Base-by-base conservation (phyloP, 2,888 invertebrate genomes). In the Cheilosia vulpina region DNA sequence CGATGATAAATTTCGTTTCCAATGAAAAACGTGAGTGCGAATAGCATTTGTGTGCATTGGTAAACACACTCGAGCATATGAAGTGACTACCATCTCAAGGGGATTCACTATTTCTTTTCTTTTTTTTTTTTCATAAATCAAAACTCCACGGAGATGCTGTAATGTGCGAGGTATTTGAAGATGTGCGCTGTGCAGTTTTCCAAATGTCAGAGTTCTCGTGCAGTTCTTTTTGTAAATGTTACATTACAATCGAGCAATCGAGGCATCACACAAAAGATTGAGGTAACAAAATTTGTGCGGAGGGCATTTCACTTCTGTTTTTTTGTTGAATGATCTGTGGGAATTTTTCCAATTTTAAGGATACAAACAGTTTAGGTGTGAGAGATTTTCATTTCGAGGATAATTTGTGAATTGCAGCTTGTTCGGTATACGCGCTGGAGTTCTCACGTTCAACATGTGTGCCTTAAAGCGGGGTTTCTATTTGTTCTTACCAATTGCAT, bases 381-480 rank as follows among this genome's bases (percentile, higher is more conserved):
- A 71, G 75, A 66, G 24, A 47, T 31, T 63, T 63, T n/a, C 43
- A 38, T 17, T 38, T 47, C 11, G 27, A 55, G 27, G 31, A 50
- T 19, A 47, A 58, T 66, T 19, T 9, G 43, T 27, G 27, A 15
- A 24, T n/a, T 45, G 19, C 53, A 62, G 69, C 78, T 62, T 78
- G 55, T 53, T 47, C 24, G 9, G 31, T 31, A 24, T 24, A 52
- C 19, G 19, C 17, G 9, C 34, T 19, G 55, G 53, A 41, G 50
- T 84, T 84, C 80, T 80, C 84, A 84, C 80, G 80, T 76, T 76
- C 52, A 24, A 80, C 75, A 76, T 84, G 71, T 84, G 79, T 60
- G 38, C 38, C 13, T 60, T 13, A 21, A 34, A 31, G 71, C 55
- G 75, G 75, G 80, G 66, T 75, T 80, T 76, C 75, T 60, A 41